A percentile compares a stretch with the other conserved stretches of the same genome.
Conservation (phyloP, 2,113 vertebrate genomes). For the Malurus alboscapulatus region DNA sequence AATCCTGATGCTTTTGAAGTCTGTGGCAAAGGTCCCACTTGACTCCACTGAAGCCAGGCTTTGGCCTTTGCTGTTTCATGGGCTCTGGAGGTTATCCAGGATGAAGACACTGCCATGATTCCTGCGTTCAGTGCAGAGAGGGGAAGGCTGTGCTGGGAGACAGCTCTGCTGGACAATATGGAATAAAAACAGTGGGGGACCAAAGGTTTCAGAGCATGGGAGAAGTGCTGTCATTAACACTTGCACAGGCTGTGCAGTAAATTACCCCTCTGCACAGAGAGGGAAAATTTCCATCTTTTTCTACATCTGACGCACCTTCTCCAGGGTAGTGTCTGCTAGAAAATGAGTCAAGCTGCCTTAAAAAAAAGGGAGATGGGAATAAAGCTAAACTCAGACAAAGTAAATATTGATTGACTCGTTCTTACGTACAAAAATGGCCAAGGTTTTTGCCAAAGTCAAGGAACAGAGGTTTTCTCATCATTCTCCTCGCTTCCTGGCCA, state of each 20-base stretch:
- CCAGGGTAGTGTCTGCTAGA: neutral
- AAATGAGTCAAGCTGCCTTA: neutral
- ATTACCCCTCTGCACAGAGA: neutral
- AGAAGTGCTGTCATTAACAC: neutral
- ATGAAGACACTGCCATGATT: neutral
- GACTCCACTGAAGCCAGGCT: neutral
- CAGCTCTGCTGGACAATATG: neutral
- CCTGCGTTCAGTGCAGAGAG: neutral
- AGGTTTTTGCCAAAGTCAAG: slow-evolving; percentile 28
- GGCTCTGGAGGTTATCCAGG: neutral
- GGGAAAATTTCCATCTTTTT: neutral
- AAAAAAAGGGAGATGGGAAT: neutral
- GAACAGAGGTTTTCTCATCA: slow-evolving; percentile 21
- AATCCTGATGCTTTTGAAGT: slow-evolving; percentile 43
- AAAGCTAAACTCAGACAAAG: neutral
- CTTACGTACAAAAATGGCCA: neutral
- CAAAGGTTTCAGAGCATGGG: neutral
- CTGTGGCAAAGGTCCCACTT: slow-evolving; percentile 25
- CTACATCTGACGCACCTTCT: neutral
- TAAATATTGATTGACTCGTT: slow-evolving; percentile 25
- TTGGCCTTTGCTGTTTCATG: neutral
- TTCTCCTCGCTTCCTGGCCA: neutral
- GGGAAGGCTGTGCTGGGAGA: neutral
- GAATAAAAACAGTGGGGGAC: neutral
- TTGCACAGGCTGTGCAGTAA: neutral